Evolutionary conservation across 2,797 vertebrate species (phyloP), one percentile per base, ranked within the genome.

Genomic region (Sciurus carolinensis): DNA sequence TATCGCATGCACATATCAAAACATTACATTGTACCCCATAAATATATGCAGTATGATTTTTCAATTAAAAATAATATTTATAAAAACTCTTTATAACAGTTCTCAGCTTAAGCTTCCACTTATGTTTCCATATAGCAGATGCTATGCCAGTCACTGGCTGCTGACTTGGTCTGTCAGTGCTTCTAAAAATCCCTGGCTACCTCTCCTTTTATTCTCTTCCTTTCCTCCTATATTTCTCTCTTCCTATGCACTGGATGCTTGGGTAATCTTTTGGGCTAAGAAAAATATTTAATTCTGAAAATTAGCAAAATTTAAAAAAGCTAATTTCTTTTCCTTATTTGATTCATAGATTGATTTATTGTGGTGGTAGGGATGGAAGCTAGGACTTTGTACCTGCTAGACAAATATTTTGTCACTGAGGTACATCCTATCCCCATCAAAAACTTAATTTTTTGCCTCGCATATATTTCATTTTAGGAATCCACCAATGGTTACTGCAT

Each of bases 251-350:
- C 10, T 83, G 30, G 52, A 52, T 69, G 9, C 44, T 66, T 44
- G 9, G 44, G 20, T 83, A n/a, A 75, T 76, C 64, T 28, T 71
- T 4, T 90, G n/a, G 22, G 24, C 30, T 11, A 71, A 64, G 22
- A 69, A 79, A 77, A 87, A 28, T n/a, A 82, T 39, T 87, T 85
- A 86, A 91, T n/a, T 5, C 24, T 67, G 1, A 47, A 93, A 90
- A 59, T 67, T 57, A 71, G 28, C 15, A 95, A 59, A 95, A 54
- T 57, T 76, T 67, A 62, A 10, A 87, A 82, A 71, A 18, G 36
- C n/a, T 67, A 8, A 26, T 62, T n/a, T n/a, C 15, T 33, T 67
- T 67, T 66, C 30, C 54, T 57, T 57, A 57, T 57, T 57, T 57
- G 54, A 57, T 22, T 54, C 5, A 54, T 54, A 6, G 52, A 54